These are phyloP conservation scores for Phoenicopterus ruber DNA, from an alignment of 2,113 vertebrate genomes.

Conservation along the genomic window DNA sequence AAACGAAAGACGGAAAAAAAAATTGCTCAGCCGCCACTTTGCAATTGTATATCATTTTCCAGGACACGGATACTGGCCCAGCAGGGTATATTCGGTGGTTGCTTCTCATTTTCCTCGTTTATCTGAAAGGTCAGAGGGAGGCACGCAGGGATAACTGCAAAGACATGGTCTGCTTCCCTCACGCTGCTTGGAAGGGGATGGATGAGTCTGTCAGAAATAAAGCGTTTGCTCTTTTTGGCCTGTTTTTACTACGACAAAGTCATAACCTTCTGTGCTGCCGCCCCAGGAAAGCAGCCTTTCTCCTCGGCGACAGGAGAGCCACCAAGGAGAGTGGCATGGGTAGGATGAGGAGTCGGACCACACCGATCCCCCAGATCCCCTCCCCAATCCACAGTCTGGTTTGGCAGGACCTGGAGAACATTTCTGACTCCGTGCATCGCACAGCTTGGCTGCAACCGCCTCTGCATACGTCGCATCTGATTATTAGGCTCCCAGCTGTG, in stretches of 20 bases:
- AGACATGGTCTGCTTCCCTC: background rate
- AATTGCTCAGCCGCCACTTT: background rate
- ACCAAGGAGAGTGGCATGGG: background rate
- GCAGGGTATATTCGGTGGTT: rapidly evolving
- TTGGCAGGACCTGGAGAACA: background rate
- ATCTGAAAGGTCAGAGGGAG: background rate
- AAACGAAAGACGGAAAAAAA: background rate
- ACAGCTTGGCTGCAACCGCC: background rate
- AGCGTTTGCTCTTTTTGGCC: background rate
- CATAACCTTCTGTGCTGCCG: background rate
- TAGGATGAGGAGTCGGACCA: background rate
- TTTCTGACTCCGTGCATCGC: background rate
- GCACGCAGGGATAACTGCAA: background rate
- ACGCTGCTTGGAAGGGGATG: background rate
- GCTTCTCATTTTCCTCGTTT: background rate
- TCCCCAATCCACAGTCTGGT: background rate
- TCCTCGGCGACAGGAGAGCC: background rate
- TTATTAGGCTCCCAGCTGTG: background rate
- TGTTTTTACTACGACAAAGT: background rate
- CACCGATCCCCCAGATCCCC: background rate
- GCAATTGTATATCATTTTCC: rapidly evolving
- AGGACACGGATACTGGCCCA: background rate
- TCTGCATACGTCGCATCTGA: rapidly evolving
- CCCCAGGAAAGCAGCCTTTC: background rate
- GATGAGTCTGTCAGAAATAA: rapidly evolving